A percentile compares a stretch with the other conserved stretches of the same genome.
Evolutionary conservation across 2,888 invertebrate species (phyloP).

Genomic region (Melolontha melolontha): DNA sequence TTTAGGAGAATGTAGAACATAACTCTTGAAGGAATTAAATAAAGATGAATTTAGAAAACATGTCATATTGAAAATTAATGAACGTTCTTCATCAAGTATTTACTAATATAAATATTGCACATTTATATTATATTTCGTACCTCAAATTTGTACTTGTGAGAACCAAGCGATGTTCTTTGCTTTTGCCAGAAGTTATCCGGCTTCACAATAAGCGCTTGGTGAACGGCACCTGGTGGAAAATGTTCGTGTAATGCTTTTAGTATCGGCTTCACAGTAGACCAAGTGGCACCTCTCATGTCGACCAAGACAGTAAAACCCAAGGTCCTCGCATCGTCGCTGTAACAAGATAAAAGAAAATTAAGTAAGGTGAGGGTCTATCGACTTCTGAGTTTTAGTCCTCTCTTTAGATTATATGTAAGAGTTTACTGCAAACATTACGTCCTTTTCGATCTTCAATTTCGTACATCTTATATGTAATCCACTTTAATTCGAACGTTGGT

Average conservation of each 20-base stretch:
- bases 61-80: too few species aligned
- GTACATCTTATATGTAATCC: too few species aligned
- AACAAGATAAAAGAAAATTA: conserved; percentile 58
- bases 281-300: conserved; percentile 97
- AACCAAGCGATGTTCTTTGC: conserved; percentile 95
- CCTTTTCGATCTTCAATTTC: neutral
- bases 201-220: conserved; percentile 96
- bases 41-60: too few species aligned
- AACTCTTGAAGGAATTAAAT: too few species aligned
- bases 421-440: conserved; percentile 9
- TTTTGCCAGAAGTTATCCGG: conserved; percentile 99
- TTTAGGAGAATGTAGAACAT: too few species aligned
- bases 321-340: conserved; percentile 86
- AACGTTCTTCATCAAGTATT: too few species aligned
- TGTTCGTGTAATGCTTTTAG: conserved; percentile 97
- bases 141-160: conserved; percentile 99
- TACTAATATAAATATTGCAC: conserved; percentile 40
- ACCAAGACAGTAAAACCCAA: conserved; percentile 95
- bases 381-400: conserved; percentile 8
- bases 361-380: conserved; percentile 28
- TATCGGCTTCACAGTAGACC: conserved; percentile 97
- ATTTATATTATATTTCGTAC: conserved; percentile 65
- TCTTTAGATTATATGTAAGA: conserved; percentile 14
- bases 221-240: conserved; percentile 90
- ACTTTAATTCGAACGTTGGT: too few species aligned